Evolutionary conservation across 1,140 invertebrate genomes (phyloP).

Genomic region (Neoseiulus cucumeris): DNA sequence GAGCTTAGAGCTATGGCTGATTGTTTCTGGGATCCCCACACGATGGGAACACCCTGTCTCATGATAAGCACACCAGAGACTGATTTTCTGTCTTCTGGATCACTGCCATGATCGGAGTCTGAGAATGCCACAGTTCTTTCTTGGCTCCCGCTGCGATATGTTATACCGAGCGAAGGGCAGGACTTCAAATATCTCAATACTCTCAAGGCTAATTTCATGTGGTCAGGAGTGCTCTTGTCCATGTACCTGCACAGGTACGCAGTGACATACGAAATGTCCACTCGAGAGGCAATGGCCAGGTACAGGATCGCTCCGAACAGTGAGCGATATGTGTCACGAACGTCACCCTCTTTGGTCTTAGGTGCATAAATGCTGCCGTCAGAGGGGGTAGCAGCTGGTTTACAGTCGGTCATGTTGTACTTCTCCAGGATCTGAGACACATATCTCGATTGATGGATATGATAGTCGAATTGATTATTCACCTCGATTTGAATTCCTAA

Average conservation of each 20-base stretch:
- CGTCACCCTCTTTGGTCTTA: neutral
- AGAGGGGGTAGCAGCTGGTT: conserved; percentile 22
- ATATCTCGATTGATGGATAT: conserved; percentile 14
- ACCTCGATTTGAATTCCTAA: conserved; percentile 12
- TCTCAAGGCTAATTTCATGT: conserved; percentile 9
- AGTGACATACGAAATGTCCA: neutral
- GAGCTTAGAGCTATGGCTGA: too few relatives aligned
- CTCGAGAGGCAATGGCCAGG: conserved; percentile 8
- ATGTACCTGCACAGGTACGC: neutral
- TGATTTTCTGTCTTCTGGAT: conserved; percentile 10
- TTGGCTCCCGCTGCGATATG: neutral
- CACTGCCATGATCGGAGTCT: conserved; percentile 11
- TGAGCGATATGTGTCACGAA: conserved; percentile 4
- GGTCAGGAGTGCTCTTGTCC: neutral
- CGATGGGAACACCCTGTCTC: neutral
- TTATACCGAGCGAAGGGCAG: conserved; percentile 9
- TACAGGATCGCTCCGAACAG: conserved; percentile 10
- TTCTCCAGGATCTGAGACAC: conserved; percentile 14
- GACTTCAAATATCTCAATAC: conserved; percentile 12
- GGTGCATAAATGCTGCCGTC: conserved; percentile 18
- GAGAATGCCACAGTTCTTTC: conserved; percentile 6
- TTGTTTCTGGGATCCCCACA: too few relatives aligned
- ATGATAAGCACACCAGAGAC: neutral
- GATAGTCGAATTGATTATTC: neutral
- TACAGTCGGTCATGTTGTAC: conserved; percentile 23